Base-by-base conservation (phyloP, 2,113 vertebrate species). In the Ictalurus furcatus region DNA sequence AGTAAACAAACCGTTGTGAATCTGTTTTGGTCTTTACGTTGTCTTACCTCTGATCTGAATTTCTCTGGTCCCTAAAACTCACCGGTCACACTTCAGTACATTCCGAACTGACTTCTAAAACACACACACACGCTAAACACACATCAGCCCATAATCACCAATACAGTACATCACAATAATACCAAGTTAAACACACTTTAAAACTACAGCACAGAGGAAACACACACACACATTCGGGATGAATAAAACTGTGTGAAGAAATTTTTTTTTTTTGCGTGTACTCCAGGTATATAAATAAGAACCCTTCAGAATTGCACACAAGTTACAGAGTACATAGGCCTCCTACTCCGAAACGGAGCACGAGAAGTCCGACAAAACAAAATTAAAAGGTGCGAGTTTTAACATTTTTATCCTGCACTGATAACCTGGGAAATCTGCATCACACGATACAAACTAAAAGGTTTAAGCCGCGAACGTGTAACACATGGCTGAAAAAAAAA, bases 61-160 rank as follows among this genome's bases (percentile, higher is more conserved):
- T 34, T 76, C 9, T 25, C 81, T 84, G 87, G 67, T 88, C 87
- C 87, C 81, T 88, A 76, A 76, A 88, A 78, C 21, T 19, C 25
- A 63, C 56, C 28, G 12, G 37, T 30, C 28, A 54, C 67, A 86
- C 71, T 5, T 44, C 14, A 76, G 69, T 86, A 71, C 71, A 76
- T 25, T 76, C 54, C 61, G 54, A 59, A 74, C 58, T 56, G 65
- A 71, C 19, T 30, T 67, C 12, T 25, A 52, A 16, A 52, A 6
- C 8, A 52, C 48, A 56, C 63, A 74, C 17, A 59, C 30, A 67
- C 40, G 5, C 40, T 76, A 25, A 44, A 76, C 37, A 76, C 73
- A 74, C 34, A 23, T 37, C 37, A 25, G 30, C 23, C 23, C 74
- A 48, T 48, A 78, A 76, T 48, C 21, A 76, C 21, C 9, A 44